Conservation (phyloP, 2,797 vertebrate genomes). For the Anas capensis region DNA sequence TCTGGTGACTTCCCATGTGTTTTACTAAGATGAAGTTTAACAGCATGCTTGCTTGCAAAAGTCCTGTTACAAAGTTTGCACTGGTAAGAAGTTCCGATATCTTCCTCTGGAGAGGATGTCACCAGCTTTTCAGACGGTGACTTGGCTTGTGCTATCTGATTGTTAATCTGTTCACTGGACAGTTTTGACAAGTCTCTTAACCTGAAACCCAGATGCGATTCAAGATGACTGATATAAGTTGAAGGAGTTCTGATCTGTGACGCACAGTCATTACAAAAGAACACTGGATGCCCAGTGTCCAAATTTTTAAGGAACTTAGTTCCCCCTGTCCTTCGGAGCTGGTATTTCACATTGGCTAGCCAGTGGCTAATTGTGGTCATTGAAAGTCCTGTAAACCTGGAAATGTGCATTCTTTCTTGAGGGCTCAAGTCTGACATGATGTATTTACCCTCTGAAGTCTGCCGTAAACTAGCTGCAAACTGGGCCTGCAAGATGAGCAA, state of each 20-base stretch:
- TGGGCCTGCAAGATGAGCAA: slow-evolving; percentile 98
- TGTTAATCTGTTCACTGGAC: slow-evolving; percentile 93
- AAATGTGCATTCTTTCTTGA: slow-evolving; percentile 99
- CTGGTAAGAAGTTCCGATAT: slow-evolving; percentile 89
- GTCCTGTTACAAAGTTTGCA: slow-evolving; percentile 99
- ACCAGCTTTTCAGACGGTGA: slow-evolving; percentile 94
- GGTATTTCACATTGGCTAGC: slow-evolving; percentile 99
- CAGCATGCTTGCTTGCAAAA: slow-evolving; percentile 99
- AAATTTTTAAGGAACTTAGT: slow-evolving; percentile 99
- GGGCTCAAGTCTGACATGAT: slow-evolving; percentile 99
- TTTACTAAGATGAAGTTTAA: slow-evolving; percentile 99
- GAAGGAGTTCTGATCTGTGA: slow-evolving; percentile 98
- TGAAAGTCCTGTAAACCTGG: slow-evolving; percentile 96
- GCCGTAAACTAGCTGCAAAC: slow-evolving; percentile 96
- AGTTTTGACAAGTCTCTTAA: slow-evolving; percentile 96
- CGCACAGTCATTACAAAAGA: slow-evolving; percentile 99
- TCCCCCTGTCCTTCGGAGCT: slow-evolving; percentile 97
- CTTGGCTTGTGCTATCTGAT: slow-evolving; percentile 94
- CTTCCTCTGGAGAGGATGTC: slow-evolving; percentile 90
- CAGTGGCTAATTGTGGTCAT: slow-evolving; percentile 99
- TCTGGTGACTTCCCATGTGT: slow-evolving; percentile 98
- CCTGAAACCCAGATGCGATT: slow-evolving; percentile 98
- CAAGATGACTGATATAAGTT: slow-evolving; percentile 97
- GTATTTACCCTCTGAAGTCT: slow-evolving; percentile 95
- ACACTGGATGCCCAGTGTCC: slow-evolving; percentile 98